A percentile compares a stretch with the other conserved stretches of the same genome.
Evolutionary conservation across 1,140 invertebrate genomes (phyloP).

Genomic region (Araneus ventricosus): DNA sequence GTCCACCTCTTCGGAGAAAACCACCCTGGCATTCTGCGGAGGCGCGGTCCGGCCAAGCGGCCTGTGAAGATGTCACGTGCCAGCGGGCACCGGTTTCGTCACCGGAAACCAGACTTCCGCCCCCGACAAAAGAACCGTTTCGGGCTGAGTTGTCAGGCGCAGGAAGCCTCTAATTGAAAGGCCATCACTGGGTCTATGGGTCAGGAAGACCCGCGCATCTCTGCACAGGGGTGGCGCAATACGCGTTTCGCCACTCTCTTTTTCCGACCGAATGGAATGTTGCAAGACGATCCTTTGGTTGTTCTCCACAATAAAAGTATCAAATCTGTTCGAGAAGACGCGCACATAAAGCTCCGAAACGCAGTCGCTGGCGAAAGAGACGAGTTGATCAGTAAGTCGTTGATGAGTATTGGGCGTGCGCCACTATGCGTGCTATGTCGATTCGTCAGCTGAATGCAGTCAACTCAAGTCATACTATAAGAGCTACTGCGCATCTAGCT

Average conservation of each 20-base stretch:
- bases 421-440: too few species aligned
- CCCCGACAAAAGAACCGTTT: slow-evolving; percentile 12
- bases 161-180: slow-evolving; percentile 36
- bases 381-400: too few species aligned
- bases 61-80: neutral
- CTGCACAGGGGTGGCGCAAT: neutral
- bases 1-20: too few species aligned
- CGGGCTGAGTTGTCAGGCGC: slow-evolving; percentile 41
- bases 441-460: too few species aligned
- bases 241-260: neutral
- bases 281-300: neutral
- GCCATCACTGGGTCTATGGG: slow-evolving; percentile 34
- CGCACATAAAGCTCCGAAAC: too few species aligned
- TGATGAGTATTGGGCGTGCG: too few species aligned
- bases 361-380: too few species aligned
- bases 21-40: too few species aligned
- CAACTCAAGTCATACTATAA: too few species aligned
- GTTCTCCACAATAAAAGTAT: too few species aligned
- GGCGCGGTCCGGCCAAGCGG: neutral
- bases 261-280: neutral
- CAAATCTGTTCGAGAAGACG: too few species aligned
- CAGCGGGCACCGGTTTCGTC: slow-evolving; percentile 15
- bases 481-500: too few species aligned
- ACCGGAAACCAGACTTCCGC: slow-evolving; percentile 48
- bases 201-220: neutral